Percentiles rank a stretch among this genome's conserved stretches.
Conservation (phyloP, 2,888 invertebrate genomes). For the Eurytoma californica region DNA sequence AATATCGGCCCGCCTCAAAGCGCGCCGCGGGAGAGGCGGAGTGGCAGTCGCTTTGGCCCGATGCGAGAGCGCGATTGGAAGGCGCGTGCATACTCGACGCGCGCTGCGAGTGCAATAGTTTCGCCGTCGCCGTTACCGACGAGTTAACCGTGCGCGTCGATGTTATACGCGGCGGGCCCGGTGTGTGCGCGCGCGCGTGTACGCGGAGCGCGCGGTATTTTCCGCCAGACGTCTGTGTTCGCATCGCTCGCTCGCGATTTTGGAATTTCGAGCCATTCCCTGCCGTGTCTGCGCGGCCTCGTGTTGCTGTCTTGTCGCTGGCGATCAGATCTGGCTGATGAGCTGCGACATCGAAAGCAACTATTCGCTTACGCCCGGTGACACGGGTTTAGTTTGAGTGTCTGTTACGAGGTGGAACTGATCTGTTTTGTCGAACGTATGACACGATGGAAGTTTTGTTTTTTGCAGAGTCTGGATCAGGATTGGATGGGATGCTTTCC, state of each 20-base stretch:
- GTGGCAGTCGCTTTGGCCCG: background rate
- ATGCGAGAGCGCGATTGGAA: background rate
- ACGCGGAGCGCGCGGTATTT: background rate
- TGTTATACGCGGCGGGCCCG: no score
- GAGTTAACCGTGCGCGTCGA: background rate
- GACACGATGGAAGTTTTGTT: no score
- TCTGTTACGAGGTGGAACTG: no score
- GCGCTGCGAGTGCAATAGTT: constrained; percentile 20
- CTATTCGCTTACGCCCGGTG: no score
- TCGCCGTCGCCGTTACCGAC: constrained; percentile 5
- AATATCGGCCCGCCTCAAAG: background rate
- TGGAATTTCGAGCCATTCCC: constrained; percentile 14
- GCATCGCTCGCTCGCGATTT: background rate
- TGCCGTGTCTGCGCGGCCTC: background rate
- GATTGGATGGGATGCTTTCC: no score
- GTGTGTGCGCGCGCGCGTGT: background rate
- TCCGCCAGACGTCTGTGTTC: background rate
- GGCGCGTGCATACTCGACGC: constrained; percentile 7
- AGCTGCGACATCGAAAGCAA: no score
- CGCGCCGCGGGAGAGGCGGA: background rate
- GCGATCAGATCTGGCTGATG: no score
- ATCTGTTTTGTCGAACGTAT: no score
- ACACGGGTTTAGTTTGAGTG: no score
- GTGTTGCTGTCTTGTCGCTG: no score
- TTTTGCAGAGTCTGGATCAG: no score